Conservation (phyloP, 2,888 invertebrate species). For the Parasteatoda lunata region DNA sequence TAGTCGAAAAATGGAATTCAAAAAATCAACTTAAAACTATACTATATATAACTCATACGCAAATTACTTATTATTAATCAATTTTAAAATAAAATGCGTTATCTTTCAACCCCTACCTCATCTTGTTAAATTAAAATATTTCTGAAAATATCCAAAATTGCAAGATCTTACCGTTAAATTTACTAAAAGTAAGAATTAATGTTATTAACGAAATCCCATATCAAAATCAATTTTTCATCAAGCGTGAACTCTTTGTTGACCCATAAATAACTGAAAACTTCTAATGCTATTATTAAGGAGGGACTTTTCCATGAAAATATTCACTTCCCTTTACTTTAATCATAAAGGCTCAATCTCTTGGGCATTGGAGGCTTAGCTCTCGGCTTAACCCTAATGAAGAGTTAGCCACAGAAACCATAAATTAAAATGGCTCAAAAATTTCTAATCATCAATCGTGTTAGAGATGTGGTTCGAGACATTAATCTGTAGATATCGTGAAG, state of each 20-base stretch:
- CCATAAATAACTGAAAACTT: not conserved
- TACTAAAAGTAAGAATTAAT: too few species aligned
- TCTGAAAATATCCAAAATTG: too few species aligned
- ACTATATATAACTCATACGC: too few species aligned
- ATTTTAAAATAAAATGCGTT: too few species aligned
- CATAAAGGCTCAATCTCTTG: not conserved
- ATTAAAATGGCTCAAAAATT: conserved; percentile 47
- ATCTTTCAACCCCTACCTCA: too few species aligned
- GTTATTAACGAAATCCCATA: too few species aligned
- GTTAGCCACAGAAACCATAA: conserved; percentile 21
- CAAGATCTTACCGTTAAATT: too few species aligned
- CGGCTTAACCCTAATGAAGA: conserved; percentile 33
- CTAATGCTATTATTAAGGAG: conserved; percentile 2
- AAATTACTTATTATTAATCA: too few species aligned
- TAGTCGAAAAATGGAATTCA: too few species aligned
- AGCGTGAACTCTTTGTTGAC: not conserved
- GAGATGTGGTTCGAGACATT: conserved; percentile 13
- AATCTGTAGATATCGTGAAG: conserved; percentile 17
- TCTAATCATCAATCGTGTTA: conserved; percentile 32
- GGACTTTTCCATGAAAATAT: not conserved
- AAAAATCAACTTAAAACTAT: too few species aligned
- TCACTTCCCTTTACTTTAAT: not conserved
- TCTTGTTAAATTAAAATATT: too few species aligned
- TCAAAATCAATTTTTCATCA: too few species aligned
- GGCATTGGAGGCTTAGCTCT: not conserved